Evolutionary conservation across 2,888 invertebrate species (phyloP), one percentile per base, ranked within the genome.

Genomic region (Liopterus haemorrhoidalis): DNA sequence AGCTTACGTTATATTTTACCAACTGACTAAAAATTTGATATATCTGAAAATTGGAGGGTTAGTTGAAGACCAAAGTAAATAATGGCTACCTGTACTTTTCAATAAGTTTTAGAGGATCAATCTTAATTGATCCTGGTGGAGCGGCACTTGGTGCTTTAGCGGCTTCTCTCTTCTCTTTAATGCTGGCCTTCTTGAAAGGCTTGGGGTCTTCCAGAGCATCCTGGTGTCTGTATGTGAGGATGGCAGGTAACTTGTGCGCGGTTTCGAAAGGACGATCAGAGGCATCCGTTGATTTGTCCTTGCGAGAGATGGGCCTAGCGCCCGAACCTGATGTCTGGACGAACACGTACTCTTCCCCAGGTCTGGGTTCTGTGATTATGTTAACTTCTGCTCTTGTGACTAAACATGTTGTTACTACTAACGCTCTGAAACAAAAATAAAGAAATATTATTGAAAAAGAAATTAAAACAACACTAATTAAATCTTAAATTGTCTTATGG

Each of bases 211-310:
- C 38, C 57, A 59, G 52, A 30, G 55, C 63, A 11, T 65, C 64
- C 14, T 65, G 64, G 2, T 64, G 48, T 31, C 61, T 57, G 41
- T 62, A 67, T 2, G 63, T 62, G n/a, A 70, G 45, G n/a, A 59
- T 61, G 12, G 65, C 74, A 0, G 79, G 80, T 53, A 81, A 73
- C 67, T 85, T 85, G 61, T 85, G 85, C 2, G 85, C 72, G 2
- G 83, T 81, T 66, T 84, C 83, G 57, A 84, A 85, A 6, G 65
- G 64, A 33, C 61, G 58, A 33, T 60, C 59, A 33, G 63, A 53
- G n/a, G 49, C 52, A 12, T 50, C 49, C 1, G 50, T 47, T 31
- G 48, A 47, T 39, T 49, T 42, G 39, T 63, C 64, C 54, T 68
- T 67, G 30, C 66, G 56, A 3, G 59, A 48, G 15, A 67, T 61